Conservation (phyloP, 2,888 invertebrate species). For the Priocnemis perturbator region DNA sequence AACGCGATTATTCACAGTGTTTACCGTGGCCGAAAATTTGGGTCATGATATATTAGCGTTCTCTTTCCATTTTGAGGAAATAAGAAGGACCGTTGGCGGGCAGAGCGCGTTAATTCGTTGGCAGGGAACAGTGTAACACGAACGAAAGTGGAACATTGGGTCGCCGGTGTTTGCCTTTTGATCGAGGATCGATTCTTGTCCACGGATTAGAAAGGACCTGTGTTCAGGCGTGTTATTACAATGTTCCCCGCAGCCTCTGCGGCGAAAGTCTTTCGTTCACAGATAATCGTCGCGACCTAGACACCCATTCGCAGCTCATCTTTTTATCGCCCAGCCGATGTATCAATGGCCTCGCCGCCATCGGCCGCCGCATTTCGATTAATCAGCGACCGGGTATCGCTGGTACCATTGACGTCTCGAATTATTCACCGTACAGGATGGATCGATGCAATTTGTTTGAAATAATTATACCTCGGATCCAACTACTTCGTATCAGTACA, state of each 20-base stretch:
- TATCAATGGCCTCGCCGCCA: no score
- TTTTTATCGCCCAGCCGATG: neutral
- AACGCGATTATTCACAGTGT: constrained; percentile 25
- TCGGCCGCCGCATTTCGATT: no score
- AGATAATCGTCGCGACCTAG: constrained; percentile 28
- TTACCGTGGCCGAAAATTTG: no score
- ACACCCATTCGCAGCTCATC: constrained; percentile 17
- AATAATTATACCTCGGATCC: no score
- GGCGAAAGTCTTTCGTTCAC: constrained; percentile 49
- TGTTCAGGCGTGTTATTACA: constrained; percentile 10
- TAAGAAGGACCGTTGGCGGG: no score
- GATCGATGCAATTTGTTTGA: no score
- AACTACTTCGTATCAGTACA: no score
- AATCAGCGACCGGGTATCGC: no score
- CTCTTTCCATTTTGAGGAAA: neutral
- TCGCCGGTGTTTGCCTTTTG: constrained; percentile 36
- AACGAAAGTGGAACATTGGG: constrained; percentile 18
- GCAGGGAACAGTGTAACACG: neutral
- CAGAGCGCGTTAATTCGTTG: no score
- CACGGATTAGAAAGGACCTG: constrained; percentile 37
- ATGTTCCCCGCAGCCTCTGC: constrained; percentile 23
- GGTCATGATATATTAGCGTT: neutral
- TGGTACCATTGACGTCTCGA: no score
- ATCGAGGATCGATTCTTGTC: constrained; percentile 27
- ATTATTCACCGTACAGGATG: no score